Evolutionary conservation across 2,888 invertebrate species (phyloP).

Genomic region (Limnephilus rhombicus): DNA sequence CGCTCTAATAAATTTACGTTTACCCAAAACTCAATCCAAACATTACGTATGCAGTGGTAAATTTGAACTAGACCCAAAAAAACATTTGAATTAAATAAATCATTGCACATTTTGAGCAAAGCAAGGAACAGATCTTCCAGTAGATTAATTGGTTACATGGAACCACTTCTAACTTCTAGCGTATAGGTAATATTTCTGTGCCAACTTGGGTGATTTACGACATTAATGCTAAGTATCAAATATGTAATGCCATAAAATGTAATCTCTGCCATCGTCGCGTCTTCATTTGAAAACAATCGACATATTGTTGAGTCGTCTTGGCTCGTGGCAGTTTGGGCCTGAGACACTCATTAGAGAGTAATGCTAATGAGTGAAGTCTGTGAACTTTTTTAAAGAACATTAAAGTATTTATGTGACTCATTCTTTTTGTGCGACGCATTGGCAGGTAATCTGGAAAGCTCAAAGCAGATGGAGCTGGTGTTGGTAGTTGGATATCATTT

Average conservation of each 20-base stretch:
- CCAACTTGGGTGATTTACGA: conserved; percentile 16
- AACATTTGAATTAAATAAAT: neutral
- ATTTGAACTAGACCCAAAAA: neutral
- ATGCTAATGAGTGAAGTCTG: neutral
- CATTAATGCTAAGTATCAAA: conserved; percentile 6
- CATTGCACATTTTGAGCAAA: neutral
- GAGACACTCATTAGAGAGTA: neutral
- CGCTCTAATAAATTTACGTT: neutral
- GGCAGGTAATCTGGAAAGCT: too few species aligned
- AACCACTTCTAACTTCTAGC: neutral
- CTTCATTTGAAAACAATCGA: neutral
- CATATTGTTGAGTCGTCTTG: neutral
- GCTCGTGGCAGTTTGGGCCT: neutral
- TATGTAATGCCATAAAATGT: neutral
- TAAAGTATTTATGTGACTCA: neutral
- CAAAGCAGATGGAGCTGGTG: too few species aligned
- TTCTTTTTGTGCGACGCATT: neutral
- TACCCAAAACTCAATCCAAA: neutral
- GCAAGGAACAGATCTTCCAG: neutral
- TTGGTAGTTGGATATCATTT: too few species aligned
- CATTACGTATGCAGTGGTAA: neutral
- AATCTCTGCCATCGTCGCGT: neutral
- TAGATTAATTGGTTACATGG: neutral
- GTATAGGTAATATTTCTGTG: neutral
- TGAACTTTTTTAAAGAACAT: neutral